phyloP scores from a whole-genome alignment of 2,888 invertebrate genomes.

The Syrphus vitripennis region DNA sequence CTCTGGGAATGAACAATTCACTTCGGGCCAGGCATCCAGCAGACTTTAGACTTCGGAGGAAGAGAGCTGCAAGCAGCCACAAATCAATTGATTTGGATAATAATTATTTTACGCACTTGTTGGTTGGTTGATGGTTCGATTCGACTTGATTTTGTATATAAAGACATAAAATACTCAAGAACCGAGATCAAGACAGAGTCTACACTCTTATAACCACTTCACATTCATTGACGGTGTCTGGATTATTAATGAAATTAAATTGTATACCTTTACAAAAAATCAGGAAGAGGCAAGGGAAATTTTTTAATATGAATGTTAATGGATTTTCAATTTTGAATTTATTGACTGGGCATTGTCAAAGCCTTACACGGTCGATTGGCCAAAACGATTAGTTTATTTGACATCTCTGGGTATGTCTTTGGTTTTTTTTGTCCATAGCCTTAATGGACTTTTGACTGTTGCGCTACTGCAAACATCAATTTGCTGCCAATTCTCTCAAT shows the following conservation, averaged over 20 bases:
- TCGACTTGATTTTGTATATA: background rate
- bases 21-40: background rate
- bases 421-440: too few species aligned
- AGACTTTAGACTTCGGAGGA: background rate
- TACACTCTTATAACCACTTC: slow-evolving; percentile 25
- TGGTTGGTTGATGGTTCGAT: background rate
- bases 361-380: slow-evolving; percentile 64
- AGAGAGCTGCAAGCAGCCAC: too few species aligned
- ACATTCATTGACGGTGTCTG: slow-evolving; percentile 24
- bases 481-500: slow-evolving; percentile 40
- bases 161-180: background rate
- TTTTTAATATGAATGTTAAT: slow-evolving; percentile 59
- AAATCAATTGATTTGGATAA: slow-evolving; percentile 59
- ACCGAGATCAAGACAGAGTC: background rate
- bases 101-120: slow-evolving; percentile 54
- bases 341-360: slow-evolving; percentile 64
- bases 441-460: slow-evolving; percentile 59
- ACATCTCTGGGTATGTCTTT: too few species aligned
- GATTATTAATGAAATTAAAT: slow-evolving; percentile 71
- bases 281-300: background rate
- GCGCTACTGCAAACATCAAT: slow-evolving; percentile 60
- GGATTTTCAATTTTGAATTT: slow-evolving; percentile 53
- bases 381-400: slow-evolving; percentile 57
- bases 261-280: slow-evolving; percentile 48
- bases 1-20: slow-evolving; percentile 14